Base-by-base conservation (phyloP, 2,113 vertebrate genomes). In the Phalacrocorax brasilianus region DNA sequence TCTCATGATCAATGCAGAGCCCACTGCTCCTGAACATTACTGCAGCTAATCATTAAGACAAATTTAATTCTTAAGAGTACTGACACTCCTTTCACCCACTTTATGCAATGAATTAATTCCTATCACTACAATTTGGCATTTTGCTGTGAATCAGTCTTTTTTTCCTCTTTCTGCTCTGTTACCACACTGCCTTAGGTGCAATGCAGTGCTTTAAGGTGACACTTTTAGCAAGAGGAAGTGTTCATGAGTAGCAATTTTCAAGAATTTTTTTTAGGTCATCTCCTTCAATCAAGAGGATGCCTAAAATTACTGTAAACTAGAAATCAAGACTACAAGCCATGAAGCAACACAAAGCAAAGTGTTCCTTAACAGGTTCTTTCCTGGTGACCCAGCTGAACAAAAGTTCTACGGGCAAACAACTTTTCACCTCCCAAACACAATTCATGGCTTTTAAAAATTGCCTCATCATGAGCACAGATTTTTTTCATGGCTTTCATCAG, bases 11-110 rank as follows among this genome's bases (percentile, higher is more conserved):
- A 72, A 93, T 95, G 96, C 95, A 88, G 87, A 96, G 96, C 84
- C 91, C 96, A 84, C 88, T 26, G 61, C 94, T 97, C 92, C 95
- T 89, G 96, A 92, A 95, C 40, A 19, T 91, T 97, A 95, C 93
- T 94, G 94, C 93, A 96, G 94, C 96, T 96, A 88, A 95, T 96
- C 96, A 95, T 96, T 90, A 90, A 97, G 95, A 97, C 32, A 27
- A 97, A 97, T 97, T 85, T 88, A 44, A 97, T 95, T 97, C 91
- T 92, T 97, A 97, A 97, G 93, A 96, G 89, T 50, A 93, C 62
- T 35, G 17, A 74, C 82, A 65, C 81, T 94, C 90, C 78, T 96
- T 96, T 90, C 65, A 95, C n/a, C 44, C 92, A 80, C 76, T 95
- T 96, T 94, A 94, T 93, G 95, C 89, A 95, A 97, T 97, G 85